Evolutionary conservation across 2,888 invertebrate genomes (phyloP).

Genomic region (Pandemis cinnamomeana): DNA sequence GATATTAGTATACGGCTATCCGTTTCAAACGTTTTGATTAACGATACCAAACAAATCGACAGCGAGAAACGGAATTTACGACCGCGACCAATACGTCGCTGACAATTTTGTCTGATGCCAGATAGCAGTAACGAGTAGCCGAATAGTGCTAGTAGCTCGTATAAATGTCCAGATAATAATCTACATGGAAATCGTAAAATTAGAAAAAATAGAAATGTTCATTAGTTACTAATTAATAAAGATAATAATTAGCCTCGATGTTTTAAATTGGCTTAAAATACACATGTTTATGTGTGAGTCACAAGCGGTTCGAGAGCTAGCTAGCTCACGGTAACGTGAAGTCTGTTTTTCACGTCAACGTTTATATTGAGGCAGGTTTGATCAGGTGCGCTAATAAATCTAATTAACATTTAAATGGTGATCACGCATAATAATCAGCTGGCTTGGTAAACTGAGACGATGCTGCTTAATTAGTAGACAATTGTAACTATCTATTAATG

Average conservation of each 20-base stretch:
- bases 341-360: conserved; percentile 56
- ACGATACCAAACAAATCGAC: conserved; percentile 58
- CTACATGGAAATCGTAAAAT: conserved; percentile 31
- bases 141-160: conserved; percentile 21
- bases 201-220: conserved; percentile 19
- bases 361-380: conserved; percentile 61
- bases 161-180: conserved; percentile 33
- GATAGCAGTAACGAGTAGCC: conserved; percentile 25
- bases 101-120: conserved; percentile 36
- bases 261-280: conserved; percentile 43
- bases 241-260: conserved; percentile 34
- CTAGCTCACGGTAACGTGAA: conserved; percentile 48
- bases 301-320: conserved; percentile 52
- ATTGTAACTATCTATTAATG: conserved; percentile 70
- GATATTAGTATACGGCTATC: conserved; percentile 59
- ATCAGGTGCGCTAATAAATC: conserved; percentile 78
- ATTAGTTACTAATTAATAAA: conserved; percentile 31
- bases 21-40: conserved; percentile 73
- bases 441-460: conserved; percentile 73
- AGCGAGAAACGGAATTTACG: conserved; percentile 36
- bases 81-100: conserved; percentile 26
- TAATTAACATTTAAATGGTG: conserved; percentile 84
- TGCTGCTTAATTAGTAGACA: conserved; percentile 78
- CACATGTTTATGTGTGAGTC: conserved; percentile 53
- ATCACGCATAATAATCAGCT: conserved; percentile 82